These are phyloP conservation scores for Lordiphosa collinella DNA, from an alignment of 1,140 invertebrate species.

Conservation along the genomic window DNA sequence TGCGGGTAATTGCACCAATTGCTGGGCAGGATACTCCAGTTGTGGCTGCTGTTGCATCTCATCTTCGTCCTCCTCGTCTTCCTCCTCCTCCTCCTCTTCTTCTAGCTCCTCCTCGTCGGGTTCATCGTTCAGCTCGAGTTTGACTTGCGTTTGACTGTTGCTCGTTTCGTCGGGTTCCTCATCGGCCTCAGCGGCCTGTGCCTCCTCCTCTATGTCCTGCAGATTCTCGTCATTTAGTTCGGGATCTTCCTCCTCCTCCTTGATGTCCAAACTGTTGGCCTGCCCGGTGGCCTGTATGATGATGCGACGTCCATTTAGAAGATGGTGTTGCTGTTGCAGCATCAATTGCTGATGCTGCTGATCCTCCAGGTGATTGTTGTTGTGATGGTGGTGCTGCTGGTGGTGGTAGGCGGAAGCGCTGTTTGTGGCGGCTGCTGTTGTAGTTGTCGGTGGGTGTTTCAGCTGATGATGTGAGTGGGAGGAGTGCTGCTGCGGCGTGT, in stretches of 20 bases:
- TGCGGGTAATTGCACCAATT: conserved; percentile 64
- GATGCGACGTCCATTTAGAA: conserved; percentile 69
- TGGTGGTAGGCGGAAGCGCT: conserved; percentile 50
- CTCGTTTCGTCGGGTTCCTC: conserved; percentile 52
- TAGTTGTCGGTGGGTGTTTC: conserved; percentile 70
- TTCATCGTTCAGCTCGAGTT: conserved; percentile 61
- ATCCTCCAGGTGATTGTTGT: conserved; percentile 28
- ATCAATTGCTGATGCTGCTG: conserved; percentile 31
- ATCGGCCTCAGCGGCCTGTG: conserved; percentile 71
- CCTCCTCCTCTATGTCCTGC: conserved; percentile 75
- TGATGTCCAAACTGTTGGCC: conserved; percentile 23
- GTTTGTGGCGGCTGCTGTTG: conserved; percentile 32
- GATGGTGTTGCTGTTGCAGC: conserved; percentile 52
- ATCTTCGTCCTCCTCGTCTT: conserved; percentile 28
- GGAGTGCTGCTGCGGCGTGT: conserved; percentile 28
- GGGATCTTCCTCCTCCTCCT: conserved; percentile 68
- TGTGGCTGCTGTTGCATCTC: conserved; percentile 18
- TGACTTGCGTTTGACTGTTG: conserved; percentile 47
- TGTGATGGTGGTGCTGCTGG: conserved; percentile 24
- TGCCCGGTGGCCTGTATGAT: conserved; percentile 62
- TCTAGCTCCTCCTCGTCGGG: conserved; percentile 56
- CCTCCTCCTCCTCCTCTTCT: conserved; percentile 44
- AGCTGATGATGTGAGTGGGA: conserved; percentile 17
- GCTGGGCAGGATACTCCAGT: conserved; percentile 50
- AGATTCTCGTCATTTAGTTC: conserved; percentile 75